Evolutionary conservation across 2,797 vertebrate genomes (phyloP), one percentile per base, ranked within the genome.

Genomic region (Aplochiton taeniatus): DNA sequence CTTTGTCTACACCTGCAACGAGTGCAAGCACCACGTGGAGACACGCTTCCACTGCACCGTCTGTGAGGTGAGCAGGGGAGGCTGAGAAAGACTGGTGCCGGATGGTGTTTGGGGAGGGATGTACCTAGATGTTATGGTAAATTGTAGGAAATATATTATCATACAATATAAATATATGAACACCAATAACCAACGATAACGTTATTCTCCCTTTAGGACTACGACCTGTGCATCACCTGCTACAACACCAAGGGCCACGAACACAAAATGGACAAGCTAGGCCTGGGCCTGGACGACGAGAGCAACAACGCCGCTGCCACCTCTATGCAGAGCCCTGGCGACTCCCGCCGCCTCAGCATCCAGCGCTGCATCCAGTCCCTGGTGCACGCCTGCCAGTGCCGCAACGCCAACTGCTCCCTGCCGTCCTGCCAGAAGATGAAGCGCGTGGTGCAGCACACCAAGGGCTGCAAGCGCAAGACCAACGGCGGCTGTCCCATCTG

Each of bases 391-490:
- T 99, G 97, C 87, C 97, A 99, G 92, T 99, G 97, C 65, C 95
- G 96, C 65, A 99, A 98, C 0, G 97, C 97, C 78, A 99, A 98
- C 88, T 99, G 97, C 86, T 97, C 96, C 0, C 90, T 98, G 88
- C 96, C 96, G 0, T 99, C 97, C 81, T 98, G 97, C 77, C 96
- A 98, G 93, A 99, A 98, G 92, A 99, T 98, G 97, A 99, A 98
- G 78, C 93, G 96, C 0, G 96, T 99, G 0, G 97, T 99, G 60
- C 97, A 98, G 45, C 97, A 99, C 83, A 99, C 97, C 59, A 98
- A 98, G 86, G 94, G 96, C 68, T 99, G 97, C 91, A 98, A 99
- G 58, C 96, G 96, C 64, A 99, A 99, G 88, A 98, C 96, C 76
- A 99, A 98, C 0, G 96, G 97, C 0, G 96, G 97, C 9, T 98